Base-by-base conservation (phyloP, 2,113 vertebrate genomes). In the Kobus ellipsiprymnus region DNA sequence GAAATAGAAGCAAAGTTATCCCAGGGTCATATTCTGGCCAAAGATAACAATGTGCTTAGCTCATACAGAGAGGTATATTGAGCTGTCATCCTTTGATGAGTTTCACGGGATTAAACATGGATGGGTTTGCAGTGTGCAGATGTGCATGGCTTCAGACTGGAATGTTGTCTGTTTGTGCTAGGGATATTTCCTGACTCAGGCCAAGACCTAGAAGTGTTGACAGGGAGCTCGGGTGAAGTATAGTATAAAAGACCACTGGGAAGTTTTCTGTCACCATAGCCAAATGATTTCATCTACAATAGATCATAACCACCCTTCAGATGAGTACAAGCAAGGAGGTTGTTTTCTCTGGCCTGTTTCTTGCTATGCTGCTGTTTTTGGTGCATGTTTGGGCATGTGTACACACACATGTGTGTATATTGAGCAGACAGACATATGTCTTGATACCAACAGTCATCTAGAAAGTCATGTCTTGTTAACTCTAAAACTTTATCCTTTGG, bases 271-370 rank as follows among this genome's bases (percentile, higher is more conserved):
- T 96, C 87, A 96, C 83, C 40, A 36, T 23, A 91, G 21, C 55
- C 83, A 97, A 96, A 25, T 87, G 96, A 91, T 96, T 98, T 97
- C 95, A 98, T 98, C 95, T 98, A 84, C 97, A 88, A 55, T 29
- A 40, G 89, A 97, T 97, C 44, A 96, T 46, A 98, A 93, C 36
- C 48, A 48, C 97, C 96, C 67, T 62, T 92, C 48, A 97, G 54
- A 94, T 94, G 44, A 94, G 30, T 98, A 59, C 90, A 95, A 93
- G 48, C 36, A 84, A 44, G 64, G 85, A 86, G 1, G 87, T 94
- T 94, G 80, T 87, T 90, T 89, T 36, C 36, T 93, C 9, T 54
- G 64, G 90, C 0, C 0, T 15, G 5, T 82, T 86, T 87, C 46
- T 92, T 48, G 90, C 29, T 71, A 3, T 5, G 27, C 1, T 90